A percentile compares a stretch with the other conserved stretches of the same genome.
phyloP scores from a whole-genome alignment of 2,888 invertebrate species.

The Lithophane semibrunnea region DNA sequence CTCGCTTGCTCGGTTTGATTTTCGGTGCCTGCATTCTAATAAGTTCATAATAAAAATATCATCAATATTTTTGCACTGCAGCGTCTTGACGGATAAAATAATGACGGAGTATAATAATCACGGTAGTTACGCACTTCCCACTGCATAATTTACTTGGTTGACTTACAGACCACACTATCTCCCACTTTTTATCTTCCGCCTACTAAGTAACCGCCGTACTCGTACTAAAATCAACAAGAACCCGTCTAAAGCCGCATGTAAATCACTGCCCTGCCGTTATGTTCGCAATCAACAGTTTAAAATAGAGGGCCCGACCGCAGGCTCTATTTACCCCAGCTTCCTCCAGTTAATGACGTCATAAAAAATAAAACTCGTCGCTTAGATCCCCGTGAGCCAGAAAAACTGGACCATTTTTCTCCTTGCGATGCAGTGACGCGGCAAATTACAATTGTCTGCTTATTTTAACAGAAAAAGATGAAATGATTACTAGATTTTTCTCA shows the following conservation, averaged over 20 bases:
- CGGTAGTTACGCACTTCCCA: conserved; percentile 23
- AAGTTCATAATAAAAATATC: not conserved
- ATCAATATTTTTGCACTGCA: not conserved
- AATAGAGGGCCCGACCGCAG: conserved; percentile 81
- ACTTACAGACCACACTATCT: conserved; percentile 53
- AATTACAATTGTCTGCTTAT: conserved; percentile 81
- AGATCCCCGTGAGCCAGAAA: conserved; percentile 78
- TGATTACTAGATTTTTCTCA: conserved; percentile 51
- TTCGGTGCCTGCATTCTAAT: not conserved
- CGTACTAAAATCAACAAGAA: conserved; percentile 64
- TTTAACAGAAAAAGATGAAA: conserved; percentile 59
- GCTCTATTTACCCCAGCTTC: conserved; percentile 83
- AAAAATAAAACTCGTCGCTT: conserved; percentile 86
- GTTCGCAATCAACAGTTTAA: conserved; percentile 83
- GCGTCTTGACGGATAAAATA: not conserved
- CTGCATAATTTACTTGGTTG: conserved; percentile 41
- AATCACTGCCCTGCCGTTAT: conserved; percentile 66
- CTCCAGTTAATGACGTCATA: conserved; percentile 88
- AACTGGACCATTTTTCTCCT: conserved; percentile 77
- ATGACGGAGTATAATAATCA: conserved; percentile 21
- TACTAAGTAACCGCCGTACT: conserved; percentile 57
- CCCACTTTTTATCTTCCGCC: conserved; percentile 47
- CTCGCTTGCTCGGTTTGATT: not conserved
- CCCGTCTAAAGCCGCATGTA: conserved; percentile 64
- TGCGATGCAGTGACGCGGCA: conserved; percentile 80